Percentiles rank a stretch among this genome's conserved stretches.
These are phyloP conservation scores for Dinomys branickii DNA, from an alignment of 2,113 vertebrate genomes.

Conservation along the genomic window DNA sequence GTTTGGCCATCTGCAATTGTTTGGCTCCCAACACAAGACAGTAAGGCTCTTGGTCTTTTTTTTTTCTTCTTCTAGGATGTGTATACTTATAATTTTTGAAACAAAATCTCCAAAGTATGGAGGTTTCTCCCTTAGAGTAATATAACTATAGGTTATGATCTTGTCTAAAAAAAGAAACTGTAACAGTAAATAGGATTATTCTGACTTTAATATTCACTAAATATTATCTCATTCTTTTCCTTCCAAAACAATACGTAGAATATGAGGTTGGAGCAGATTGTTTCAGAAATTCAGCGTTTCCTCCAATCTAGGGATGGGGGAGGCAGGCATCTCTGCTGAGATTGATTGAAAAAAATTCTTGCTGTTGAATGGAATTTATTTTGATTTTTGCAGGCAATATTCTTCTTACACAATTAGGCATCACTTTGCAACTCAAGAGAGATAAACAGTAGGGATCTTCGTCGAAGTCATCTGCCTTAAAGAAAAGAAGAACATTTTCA, in stretches of 20 bases:
- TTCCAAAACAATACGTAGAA: constrained; percentile 59
- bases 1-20: not conserved
- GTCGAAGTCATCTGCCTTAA: constrained; percentile 74
- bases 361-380: constrained; percentile 63
- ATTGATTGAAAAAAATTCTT: constrained; percentile 67
- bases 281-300: constrained; percentile 63
- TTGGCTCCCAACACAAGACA: not conserved
- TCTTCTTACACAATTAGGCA: constrained; percentile 65
- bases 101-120: constrained; percentile 39
- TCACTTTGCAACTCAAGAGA: constrained; percentile 52
- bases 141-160: not conserved
- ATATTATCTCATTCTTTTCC: constrained; percentile 14
- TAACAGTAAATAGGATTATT: constrained; percentile 41
- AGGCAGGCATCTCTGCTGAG: constrained; percentile 30
- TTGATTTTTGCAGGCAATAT: constrained; percentile 55
- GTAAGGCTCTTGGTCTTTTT: not conserved
- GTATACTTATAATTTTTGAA: constrained; percentile 6
- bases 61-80: constrained; percentile 11
- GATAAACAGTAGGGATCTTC: not conserved
- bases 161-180: not conserved
- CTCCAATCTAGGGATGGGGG: not conserved
- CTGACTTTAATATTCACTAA: constrained; percentile 59
- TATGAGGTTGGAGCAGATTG: constrained; percentile 33
- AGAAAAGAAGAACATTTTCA: constrained; percentile 54
- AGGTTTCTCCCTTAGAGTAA: not conserved